Evolutionary conservation across 2,888 invertebrate genomes (phyloP), one percentile per base, ranked within the genome.

Genomic region (Eristalis pertinax): DNA sequence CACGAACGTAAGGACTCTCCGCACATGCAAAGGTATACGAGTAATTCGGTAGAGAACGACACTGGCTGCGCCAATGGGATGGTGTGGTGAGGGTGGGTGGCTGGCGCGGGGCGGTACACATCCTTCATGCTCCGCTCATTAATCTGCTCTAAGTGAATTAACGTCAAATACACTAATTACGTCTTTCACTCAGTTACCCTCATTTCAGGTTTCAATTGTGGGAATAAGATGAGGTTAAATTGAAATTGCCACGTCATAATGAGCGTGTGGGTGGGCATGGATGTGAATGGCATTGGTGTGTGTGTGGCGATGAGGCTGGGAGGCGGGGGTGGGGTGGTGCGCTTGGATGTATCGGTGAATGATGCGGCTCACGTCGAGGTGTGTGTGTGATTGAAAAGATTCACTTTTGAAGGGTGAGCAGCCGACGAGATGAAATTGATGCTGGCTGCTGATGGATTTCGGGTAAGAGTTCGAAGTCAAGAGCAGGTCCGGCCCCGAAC

Each of bases 101-200:
- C 29, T 7, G 19, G 19, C n/a, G 22, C 58, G 67, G 72, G 73
- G 50, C 65, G 65, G 56, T 64, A 79, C 80, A 80, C 87, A 89
- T 89, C 88, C 89, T 88, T 86, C 83, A 88, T 89, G 88, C 86
- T 86, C 89, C 89, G 75, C 89, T 89, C 89, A 89, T 89, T 89
- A 89, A 89, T 89, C 89, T 89, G 89, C 89, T 88, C 89, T 89
- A 89, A 89, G 89, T 89, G 89, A 89, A 89, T 89, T 89, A 89
- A 89, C 89, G 89, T 89, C 89, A 89, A 89, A 89, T 89, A 89
- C 89, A 89, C 89, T 89, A 89, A 89, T 89, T 89, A 89, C 88
- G 87, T 88, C 89, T 89, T 89, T 89, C 89, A 89, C 89, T 89
- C 89, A 89, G 89, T 89, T 89, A 89, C 89, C 89, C 89, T 89